These are phyloP conservation scores for Ophonus ardosiacus DNA, from an alignment of 2,888 invertebrate genomes.

Conservation along the genomic window DNA sequence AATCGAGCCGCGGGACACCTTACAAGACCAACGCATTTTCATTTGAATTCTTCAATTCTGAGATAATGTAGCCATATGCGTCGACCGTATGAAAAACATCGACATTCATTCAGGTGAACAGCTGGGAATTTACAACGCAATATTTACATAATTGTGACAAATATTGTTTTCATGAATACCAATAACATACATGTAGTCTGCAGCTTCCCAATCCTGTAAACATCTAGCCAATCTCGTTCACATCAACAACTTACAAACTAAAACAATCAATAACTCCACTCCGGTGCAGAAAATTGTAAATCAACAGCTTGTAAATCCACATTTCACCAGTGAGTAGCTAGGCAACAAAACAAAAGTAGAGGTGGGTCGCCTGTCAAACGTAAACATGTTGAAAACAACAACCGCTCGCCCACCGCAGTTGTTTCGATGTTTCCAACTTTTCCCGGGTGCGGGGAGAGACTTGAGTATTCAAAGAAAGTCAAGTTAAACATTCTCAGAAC, in stretches of 20 bases:
- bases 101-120: background rate
- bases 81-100: background rate
- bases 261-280: constrained; percentile 32
- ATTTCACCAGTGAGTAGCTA: constrained; percentile 22
- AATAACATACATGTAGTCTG: background rate
- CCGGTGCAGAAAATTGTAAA: constrained; percentile 16
- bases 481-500: constrained; percentile 52
- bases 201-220: background rate
- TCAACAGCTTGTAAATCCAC: constrained; percentile 44
- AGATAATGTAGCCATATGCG: background rate
- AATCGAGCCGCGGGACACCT: too few species aligned
- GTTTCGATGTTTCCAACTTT: background rate
- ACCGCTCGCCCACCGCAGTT: constrained; percentile 4
- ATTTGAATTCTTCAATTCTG: background rate
- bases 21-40: background rate
- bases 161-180: constrained; percentile 6
- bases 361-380: constrained; percentile 33
- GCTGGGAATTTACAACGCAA: background rate
- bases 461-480: constrained; percentile 52
- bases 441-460: constrained; percentile 4
- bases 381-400: constrained; percentile 47
- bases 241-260: constrained; percentile 35
- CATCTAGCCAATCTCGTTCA: constrained; percentile 1
- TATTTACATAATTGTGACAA: background rate
- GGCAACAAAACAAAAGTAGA: constrained; percentile 33